phyloP scores from a whole-genome alignment of 2,113 vertebrate genomes.

The Gopherus flavomarginatus region DNA sequence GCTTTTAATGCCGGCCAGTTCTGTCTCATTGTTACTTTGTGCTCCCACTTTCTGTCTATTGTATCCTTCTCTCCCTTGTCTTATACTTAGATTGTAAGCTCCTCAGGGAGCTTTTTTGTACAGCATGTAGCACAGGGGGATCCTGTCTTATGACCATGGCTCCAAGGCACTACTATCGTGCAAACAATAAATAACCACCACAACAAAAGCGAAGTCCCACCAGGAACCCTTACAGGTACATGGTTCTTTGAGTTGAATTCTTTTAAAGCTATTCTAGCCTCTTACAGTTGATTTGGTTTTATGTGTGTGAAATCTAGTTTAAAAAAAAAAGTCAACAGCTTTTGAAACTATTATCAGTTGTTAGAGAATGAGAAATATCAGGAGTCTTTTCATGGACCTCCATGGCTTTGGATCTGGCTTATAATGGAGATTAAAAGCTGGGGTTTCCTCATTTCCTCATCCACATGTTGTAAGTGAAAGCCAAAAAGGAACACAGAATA shows the following conservation, averaged over 20 bases:
- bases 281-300: background rate
- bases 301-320: background rate
- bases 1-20: background rate
- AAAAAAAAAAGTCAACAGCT: background rate
- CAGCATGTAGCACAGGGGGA: background rate
- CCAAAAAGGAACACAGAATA: background rate
- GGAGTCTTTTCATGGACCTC: background rate
- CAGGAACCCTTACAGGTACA: background rate
- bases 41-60: background rate
- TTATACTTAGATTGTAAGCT: background rate
- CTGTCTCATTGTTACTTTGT: background rate
- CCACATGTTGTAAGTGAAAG: background rate
- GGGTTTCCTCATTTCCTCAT: background rate
- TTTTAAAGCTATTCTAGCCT: background rate
- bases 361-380: background rate
- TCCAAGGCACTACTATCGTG: background rate
- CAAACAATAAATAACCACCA: background rate
- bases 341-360: background rate
- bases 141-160: background rate
- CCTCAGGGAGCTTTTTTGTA: background rate
- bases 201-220: background rate
- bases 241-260: background rate
- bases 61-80: background rate
- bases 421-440: background rate
- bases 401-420: background rate